phyloP scores from a whole-genome alignment of 2,113 vertebrate genomes.

The Seriola quinqueradiata region DNA sequence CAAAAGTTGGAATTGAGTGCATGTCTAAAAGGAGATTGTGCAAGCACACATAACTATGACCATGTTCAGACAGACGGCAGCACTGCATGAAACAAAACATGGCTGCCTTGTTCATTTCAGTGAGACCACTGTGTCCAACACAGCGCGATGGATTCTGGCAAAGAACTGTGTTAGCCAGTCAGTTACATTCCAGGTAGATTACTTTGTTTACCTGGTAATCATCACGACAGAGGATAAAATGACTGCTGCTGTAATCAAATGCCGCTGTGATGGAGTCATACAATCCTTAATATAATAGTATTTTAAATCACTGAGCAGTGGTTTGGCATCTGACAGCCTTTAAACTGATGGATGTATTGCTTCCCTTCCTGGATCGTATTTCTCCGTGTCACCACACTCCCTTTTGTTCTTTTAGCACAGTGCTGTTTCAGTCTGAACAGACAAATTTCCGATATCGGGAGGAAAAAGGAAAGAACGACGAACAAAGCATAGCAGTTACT shows the following conservation, averaged over 20 bases:
- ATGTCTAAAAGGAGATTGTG: constrained; percentile 1
- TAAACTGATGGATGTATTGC: neutral
- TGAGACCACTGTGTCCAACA: neutral
- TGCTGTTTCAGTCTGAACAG: constrained; percentile 54
- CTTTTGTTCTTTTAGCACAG: neutral
- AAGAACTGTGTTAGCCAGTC: neutral
- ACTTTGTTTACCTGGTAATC: neutral
- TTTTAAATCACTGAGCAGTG: neutral
- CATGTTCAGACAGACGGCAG: constrained; percentile 43
- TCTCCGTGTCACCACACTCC: neutral
- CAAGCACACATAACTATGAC: constrained; percentile 3
- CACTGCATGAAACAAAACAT: constrained; percentile 30
- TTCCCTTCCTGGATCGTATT: constrained; percentile 1
- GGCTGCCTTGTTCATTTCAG: neutral
- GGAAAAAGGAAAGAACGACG: constrained; percentile 46
- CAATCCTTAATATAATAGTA: neutral
- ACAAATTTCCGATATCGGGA: constrained; percentile 16
- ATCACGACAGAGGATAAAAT: neutral
- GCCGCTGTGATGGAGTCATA: neutral
- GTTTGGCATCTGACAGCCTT: neutral
- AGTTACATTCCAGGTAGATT: neutral
- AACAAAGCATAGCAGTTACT: constrained; percentile 52
- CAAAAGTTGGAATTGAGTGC: constrained; percentile 47
- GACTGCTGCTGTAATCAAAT: neutral
- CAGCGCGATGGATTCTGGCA: neutral